Evolutionary conservation across 2,797 vertebrate genomes (phyloP), one percentile per base, ranked within the genome.

Genomic region (Xerus rutilus): DNA sequence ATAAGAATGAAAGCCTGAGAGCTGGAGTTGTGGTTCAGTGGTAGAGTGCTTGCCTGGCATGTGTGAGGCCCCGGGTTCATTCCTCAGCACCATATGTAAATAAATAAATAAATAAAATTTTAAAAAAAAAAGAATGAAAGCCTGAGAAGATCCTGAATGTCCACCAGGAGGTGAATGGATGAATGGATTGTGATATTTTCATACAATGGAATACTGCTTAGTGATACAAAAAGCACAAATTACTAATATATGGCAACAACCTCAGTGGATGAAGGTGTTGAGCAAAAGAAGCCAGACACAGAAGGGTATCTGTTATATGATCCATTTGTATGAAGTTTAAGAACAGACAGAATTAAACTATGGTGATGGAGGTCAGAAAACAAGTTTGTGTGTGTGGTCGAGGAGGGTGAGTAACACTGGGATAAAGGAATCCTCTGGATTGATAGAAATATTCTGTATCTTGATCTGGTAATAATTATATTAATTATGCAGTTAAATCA

Each of bases 281-380:
- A 91, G 13, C 23, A 79, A 93, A 91, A 95, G 47, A 85, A 91
- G 25, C 23, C 32, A 86, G 28, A 72, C 10, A 88, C 9, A 85
- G 72, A 91, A 81, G 20, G 57, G 23, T 52, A 39, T 64, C 81
- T 95, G 83, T 52, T 94, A 7, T 79, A 85, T 79, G 32, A 83
- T 93, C 59, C 35, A 82, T 57, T 83, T 86, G 81, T 59, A 76
- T 91, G 67, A 85, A 92, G 54, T 88, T 87, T 79, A 89, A 84
- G 57, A 74, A 86, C 7, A 81, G 49, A 73, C 81, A 94, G 90
- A 94, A 92, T 91, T 43, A 64, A 86, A 89, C 47, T 86, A 76
- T 8, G 25, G 21, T 95, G 18, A 83, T 4, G 88, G 43, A 77
- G 20, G 15, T 79, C 67, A 64, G 57, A 93, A 54, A 62, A 92